A percentile compares a stretch with the other conserved stretches of the same genome.
Conservation (phyloP, 1,140 invertebrate genomes). For the Elymnias hypermnestra region DNA sequence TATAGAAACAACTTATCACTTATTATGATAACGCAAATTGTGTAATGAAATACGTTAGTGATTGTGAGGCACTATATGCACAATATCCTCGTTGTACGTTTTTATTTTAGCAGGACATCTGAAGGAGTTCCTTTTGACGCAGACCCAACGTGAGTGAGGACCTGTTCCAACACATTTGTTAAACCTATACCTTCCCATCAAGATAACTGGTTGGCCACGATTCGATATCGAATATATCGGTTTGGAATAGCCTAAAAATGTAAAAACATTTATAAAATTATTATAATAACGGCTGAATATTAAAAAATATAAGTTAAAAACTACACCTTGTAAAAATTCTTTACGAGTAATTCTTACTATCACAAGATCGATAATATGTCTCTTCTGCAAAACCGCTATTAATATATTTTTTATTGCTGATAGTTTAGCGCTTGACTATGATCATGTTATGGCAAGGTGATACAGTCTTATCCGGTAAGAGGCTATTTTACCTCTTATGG, state of each 20-base stretch:
- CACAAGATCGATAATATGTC: no score
- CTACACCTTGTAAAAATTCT: no score
- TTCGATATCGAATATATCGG: slow-evolving; percentile 24
- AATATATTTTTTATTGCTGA: no score
- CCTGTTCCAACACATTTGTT: slow-evolving; percentile 21
- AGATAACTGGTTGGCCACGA: slow-evolving; percentile 30
- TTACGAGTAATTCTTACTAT: no score
- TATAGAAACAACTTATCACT: no score
- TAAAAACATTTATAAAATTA: neutral
- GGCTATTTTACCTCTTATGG: no score
- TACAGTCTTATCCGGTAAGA: no score
- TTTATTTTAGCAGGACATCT: slow-evolving; percentile 14
- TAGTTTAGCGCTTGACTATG: no score
- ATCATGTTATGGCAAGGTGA: no score
- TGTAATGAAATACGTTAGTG: slow-evolving; percentile 13
- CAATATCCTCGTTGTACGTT: slow-evolving; percentile 7
- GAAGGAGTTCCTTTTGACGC: slow-evolving; percentile 18
- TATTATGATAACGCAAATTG: no score
- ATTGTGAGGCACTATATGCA: slow-evolving; percentile 1
- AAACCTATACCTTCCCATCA: slow-evolving; percentile 37
- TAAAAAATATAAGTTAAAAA: no score
- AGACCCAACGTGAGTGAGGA: slow-evolving; percentile 21
- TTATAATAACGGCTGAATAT: neutral
- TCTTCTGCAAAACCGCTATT: no score
- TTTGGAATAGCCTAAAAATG: slow-evolving; percentile 8